phyloP scores from a whole-genome alignment of 2,113 vertebrate genomes.

The Pollimyrus isidori region DNA sequence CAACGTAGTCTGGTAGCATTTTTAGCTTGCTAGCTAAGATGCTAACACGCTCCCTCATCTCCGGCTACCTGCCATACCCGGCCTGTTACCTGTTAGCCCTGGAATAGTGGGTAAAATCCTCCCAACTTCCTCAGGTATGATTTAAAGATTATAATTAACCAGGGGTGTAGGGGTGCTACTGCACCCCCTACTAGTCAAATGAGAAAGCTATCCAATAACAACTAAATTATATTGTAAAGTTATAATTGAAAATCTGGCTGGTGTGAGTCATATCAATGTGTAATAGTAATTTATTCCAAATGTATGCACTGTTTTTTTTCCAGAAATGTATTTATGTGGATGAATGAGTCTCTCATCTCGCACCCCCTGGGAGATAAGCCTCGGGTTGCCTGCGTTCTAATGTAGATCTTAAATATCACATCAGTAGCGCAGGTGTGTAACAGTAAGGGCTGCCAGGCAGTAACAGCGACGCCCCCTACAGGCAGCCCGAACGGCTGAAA shows the following conservation, averaged over 20 bases:
- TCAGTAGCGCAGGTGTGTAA: slow-evolving; percentile 24
- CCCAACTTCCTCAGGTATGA: not conserved
- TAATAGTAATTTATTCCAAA: not conserved
- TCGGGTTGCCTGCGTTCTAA: not conserved
- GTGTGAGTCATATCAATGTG: not conserved
- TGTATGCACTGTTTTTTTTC: not conserved
- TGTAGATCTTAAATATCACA: slow-evolving; percentile 17
- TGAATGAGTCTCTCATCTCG: not conserved
- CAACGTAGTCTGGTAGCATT: not conserved
- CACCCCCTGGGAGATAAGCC: not conserved
- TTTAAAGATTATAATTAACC: not conserved
- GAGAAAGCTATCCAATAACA: not conserved
- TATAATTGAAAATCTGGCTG: not conserved
- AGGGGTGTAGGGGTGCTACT: not conserved
- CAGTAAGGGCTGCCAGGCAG: slow-evolving; percentile 15
- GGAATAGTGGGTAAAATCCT: not conserved
- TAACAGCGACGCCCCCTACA: not conserved
- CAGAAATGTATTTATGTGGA: not conserved
- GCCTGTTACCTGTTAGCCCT: not conserved
- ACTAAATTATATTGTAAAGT: not conserved
- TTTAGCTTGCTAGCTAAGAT: not conserved
- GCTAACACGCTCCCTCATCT: not conserved
- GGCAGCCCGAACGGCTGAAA: slow-evolving; percentile 14
- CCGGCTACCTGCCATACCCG: not conserved
- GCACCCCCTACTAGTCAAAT: not conserved